Conservation (phyloP, 1,140 invertebrate genomes). For the Hypothenemus hampei region DNA sequence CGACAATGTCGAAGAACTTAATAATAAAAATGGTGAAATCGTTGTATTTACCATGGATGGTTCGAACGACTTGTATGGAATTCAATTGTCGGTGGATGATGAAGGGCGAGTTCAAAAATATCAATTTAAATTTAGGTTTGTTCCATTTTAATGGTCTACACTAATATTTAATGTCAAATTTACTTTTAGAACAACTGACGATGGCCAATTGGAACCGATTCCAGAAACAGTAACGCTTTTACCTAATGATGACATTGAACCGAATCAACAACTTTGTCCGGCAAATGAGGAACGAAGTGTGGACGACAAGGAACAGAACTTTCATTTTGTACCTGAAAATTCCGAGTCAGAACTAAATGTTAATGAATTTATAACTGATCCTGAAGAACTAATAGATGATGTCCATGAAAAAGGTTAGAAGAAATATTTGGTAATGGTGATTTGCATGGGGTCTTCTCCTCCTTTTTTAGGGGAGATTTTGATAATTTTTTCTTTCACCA, state of each 20-base stretch:
- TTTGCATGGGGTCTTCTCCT: too few species aligned
- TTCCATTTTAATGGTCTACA: conserved; percentile 2
- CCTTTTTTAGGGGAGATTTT: too few species aligned
- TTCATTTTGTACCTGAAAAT: too few species aligned
- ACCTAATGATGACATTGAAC: conserved; percentile 14
- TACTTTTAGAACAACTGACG: conserved; percentile 33
- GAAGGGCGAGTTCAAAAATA: conserved; percentile 39
- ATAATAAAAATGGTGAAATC: conserved; percentile 25
- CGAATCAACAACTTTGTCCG: too few species aligned
- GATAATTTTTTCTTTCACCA: too few species aligned
- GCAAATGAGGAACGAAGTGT: too few species aligned
- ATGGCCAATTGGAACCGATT: conserved; percentile 38
- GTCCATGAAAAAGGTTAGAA: too few species aligned
- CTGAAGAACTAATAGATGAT: too few species aligned
- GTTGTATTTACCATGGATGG: conserved; percentile 37
- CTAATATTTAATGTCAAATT: background rate
- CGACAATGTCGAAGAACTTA: background rate
- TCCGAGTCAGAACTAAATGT: too few species aligned
- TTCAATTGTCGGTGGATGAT: conserved; percentile 37
- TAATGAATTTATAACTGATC: too few species aligned
- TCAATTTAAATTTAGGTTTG: conserved; percentile 40
- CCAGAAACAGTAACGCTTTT: conserved; percentile 33
- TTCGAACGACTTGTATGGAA: conserved; percentile 39
- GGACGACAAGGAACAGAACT: too few species aligned
- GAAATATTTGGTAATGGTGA: too few species aligned